Evolutionary conservation across 2,797 vertebrate species (phyloP).

Genomic region (Lagocephalus sceleratus): DNA sequence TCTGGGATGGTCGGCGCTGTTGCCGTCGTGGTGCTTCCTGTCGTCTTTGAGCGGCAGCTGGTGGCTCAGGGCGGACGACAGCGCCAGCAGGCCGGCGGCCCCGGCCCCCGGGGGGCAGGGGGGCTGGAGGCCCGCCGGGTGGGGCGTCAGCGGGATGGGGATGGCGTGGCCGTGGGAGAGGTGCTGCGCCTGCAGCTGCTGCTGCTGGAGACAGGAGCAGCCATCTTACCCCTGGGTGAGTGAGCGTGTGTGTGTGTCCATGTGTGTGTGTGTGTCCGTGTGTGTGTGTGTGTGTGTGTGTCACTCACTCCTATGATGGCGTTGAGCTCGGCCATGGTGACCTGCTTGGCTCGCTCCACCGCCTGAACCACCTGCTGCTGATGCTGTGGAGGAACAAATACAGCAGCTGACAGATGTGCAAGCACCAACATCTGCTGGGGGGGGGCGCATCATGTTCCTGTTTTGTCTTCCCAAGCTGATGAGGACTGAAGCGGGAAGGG

Average conservation of each 20-base stretch:
- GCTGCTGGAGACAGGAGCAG: constrained; percentile 79
- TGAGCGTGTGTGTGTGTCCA: too few species aligned
- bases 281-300: constrained; percentile 15
- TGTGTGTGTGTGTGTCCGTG: background rate
- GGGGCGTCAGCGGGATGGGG: constrained; percentile 88
- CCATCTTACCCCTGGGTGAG: too few species aligned
- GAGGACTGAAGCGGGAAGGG: background rate
- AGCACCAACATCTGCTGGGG: too few species aligned
- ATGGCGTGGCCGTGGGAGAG: constrained; percentile 92
- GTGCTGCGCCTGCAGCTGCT: constrained; percentile 96
- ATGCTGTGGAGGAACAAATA: constrained; percentile 52
- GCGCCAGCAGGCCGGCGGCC: constrained; percentile 87
- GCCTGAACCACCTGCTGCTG: constrained; percentile 79
- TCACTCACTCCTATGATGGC: constrained; percentile 96
- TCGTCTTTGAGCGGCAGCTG: constrained; percentile 92
- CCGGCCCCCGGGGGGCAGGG: constrained; percentile 85
- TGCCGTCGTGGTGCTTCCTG: constrained; percentile 88
- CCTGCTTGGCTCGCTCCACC: constrained; percentile 87
- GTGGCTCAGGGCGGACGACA: constrained; percentile 87
- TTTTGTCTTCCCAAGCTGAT: constrained; percentile 15
- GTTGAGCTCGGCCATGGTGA: constrained; percentile 97
- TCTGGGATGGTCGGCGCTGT: constrained; percentile 85
- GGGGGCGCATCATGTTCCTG: too few species aligned
- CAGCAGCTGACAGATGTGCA: background rate
- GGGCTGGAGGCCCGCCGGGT: constrained; percentile 88